Base-by-base conservation (phyloP, 2,888 invertebrate species). In the Orgyia antiqua region DNA sequence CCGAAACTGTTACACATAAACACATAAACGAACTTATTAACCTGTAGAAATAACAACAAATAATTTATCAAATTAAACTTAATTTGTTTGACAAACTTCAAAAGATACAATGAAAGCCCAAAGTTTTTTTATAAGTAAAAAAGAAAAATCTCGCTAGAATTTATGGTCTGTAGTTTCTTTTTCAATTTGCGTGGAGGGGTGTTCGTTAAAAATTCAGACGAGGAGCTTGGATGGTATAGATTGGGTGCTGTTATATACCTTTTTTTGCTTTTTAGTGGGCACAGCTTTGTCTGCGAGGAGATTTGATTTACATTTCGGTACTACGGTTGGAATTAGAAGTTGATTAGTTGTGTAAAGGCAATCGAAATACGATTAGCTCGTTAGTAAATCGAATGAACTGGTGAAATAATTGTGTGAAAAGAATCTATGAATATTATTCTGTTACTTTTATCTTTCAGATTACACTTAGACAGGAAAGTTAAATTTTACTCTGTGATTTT, bases 141-240 rank as follows among this genome's bases (percentile, higher is more conserved):
- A 50, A 43, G 36, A 48, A 52, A 51, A 67, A 68, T 67, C 67
- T 64, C 61, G 56, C 39, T 45, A 30, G 48, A 69, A 75, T 76
- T 70, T 74, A 71, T 67, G 67, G 50, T 49, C 32, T 44, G 66
- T 60, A 64, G 66, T 77, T 70, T 66, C 68, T 74, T 75, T 70
- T 77, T 67, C 71, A 74, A 74, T 77, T 75, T 68, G 53, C 48
- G 39, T 49, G 45, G 43, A 45, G 58, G 61, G 45, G 36, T 23
- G 50, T 65, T 71, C 70, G 68, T 76, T 76, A 77, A 75, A 76
- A 71, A 73, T 76, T 72, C 72, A 75, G 63, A 57, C 52, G 58
- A 61, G 55, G 49, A 24, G 26, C 37, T 33, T 41, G 29, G 39
- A 30, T 33, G 39, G 24, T 42, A 50, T 49, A 38, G 50, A 49